Conservation (phyloP, 2,113 vertebrate genomes). For the Nycticryphes semicollaris region DNA sequence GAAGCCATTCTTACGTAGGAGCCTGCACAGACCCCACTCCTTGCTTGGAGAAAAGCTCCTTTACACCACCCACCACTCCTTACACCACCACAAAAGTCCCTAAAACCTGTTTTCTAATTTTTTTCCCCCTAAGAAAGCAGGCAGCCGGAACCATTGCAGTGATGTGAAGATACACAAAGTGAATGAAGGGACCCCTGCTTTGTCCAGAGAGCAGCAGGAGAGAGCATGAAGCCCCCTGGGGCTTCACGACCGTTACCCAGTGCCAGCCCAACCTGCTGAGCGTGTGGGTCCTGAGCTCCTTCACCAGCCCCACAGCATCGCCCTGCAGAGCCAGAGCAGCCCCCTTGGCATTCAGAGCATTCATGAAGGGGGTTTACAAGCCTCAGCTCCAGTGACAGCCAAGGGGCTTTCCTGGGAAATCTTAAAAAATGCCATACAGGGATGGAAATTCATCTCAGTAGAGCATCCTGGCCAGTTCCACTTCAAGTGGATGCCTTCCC, state of each 20-base stretch:
- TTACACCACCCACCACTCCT: rapidly evolving
- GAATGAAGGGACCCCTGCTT: rapidly evolving
- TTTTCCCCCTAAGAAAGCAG: not conserved
- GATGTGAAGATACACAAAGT: not conserved
- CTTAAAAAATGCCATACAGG: rapidly evolving
- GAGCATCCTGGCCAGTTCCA: not conserved
- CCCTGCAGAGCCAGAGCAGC: not conserved
- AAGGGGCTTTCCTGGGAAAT: too few relatives aligned
- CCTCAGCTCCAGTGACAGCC: not conserved
- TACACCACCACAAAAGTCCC: not conserved
- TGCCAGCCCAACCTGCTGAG: rapidly evolving
- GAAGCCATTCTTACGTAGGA: rapidly evolving
- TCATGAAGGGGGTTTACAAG: not conserved
- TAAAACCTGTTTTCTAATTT: not conserved
- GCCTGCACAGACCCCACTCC: rapidly evolving
- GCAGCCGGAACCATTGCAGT: rapidly evolving
- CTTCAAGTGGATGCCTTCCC: not conserved
- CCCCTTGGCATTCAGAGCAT: not conserved
- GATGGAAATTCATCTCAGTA: not conserved
- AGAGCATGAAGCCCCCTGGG: too few relatives aligned
- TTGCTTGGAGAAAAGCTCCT: not conserved
- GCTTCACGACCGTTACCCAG: rapidly evolving
- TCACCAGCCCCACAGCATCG: not conserved
- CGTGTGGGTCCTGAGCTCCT: not conserved
- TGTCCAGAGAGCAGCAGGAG: not conserved